Conservation (phyloP, 1,140 invertebrate species). For the Arion vulgaris region DNA sequence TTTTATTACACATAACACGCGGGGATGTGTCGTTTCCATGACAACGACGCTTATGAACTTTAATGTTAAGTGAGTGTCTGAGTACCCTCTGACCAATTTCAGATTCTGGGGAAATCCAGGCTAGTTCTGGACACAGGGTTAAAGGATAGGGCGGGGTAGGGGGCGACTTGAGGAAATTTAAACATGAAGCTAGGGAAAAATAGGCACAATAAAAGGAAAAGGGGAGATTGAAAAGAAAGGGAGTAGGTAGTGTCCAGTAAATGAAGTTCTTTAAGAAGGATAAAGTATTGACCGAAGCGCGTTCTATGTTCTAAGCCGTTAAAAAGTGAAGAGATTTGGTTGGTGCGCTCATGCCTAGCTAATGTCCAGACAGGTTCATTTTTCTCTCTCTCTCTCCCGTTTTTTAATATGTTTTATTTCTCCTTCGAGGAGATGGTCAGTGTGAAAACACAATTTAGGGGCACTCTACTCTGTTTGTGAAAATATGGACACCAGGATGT, state of each 20-base stretch:
- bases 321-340: constrained; percentile 19
- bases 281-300: background rate
- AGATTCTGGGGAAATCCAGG: background rate
- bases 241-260: background rate
- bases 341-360: background rate
- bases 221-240: background rate
- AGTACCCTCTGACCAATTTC: constrained; percentile 6
- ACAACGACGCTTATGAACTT: constrained; percentile 51
- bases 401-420: background rate
- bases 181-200: background rate
- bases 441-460: background rate
- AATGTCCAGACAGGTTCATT: constrained; percentile 1
- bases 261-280: background rate
- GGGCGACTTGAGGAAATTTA: background rate
- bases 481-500: no score
- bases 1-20: constrained; percentile 54
- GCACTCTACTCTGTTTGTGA: no score
- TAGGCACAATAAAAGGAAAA: background rate
- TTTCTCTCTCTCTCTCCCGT: background rate
- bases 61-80: constrained; percentile 44
- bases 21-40: constrained; percentile 48
- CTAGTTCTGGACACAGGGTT: no score
- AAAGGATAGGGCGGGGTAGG: background rate
- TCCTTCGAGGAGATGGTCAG: background rate
- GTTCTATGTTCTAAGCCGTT: constrained; percentile 21